phyloP scores from a whole-genome alignment of 2,113 vertebrate genomes.

The Larimichthys crocea region DNA sequence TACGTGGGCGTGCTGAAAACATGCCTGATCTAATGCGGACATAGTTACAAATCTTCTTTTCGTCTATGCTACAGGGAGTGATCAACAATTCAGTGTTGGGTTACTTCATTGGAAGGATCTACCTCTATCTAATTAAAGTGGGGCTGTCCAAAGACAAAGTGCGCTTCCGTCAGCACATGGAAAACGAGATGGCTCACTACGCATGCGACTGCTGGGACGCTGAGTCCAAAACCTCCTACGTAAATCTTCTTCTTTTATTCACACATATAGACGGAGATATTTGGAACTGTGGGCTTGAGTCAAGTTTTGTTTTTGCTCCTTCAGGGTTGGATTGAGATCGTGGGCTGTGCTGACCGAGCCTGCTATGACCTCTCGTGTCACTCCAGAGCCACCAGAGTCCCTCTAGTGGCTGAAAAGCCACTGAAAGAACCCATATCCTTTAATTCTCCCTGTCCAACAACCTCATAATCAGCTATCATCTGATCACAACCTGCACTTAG shows the following conservation, averaged over 20 bases:
- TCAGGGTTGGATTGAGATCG: constrained; percentile 97
- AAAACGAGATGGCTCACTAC: constrained; percentile 98
- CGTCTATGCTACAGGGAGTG: constrained; percentile 83
- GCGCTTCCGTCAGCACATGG: constrained; percentile 97
- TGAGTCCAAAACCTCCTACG: constrained; percentile 93
- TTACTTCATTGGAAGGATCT: constrained; percentile 96
- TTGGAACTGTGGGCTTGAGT: neutral
- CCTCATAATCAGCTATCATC: neutral
- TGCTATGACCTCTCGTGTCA: constrained; percentile 95
- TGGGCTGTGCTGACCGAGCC: constrained; percentile 93
- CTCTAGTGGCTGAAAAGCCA: constrained; percentile 92
- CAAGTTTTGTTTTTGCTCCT: neutral
- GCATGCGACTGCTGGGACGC: constrained; percentile 98
- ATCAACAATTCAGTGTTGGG: constrained; percentile 96
- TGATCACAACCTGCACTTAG: neutral
- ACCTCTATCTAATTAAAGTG: constrained; percentile 92
- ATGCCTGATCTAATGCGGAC: neutral
- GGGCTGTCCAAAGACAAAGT: constrained; percentile 91
- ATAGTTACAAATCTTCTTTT: neutral
- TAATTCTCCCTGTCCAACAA: neutral
- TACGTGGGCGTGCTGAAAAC: neutral
- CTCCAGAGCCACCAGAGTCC: constrained; percentile 92
- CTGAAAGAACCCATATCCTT: constrained; percentile 98
- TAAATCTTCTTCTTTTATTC: constrained; percentile 66
- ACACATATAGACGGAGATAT: neutral